Percentiles rank a stretch among this genome's conserved stretches.
Conservation (phyloP, 2,888 invertebrate genomes). For the Heliothis peltigera region DNA sequence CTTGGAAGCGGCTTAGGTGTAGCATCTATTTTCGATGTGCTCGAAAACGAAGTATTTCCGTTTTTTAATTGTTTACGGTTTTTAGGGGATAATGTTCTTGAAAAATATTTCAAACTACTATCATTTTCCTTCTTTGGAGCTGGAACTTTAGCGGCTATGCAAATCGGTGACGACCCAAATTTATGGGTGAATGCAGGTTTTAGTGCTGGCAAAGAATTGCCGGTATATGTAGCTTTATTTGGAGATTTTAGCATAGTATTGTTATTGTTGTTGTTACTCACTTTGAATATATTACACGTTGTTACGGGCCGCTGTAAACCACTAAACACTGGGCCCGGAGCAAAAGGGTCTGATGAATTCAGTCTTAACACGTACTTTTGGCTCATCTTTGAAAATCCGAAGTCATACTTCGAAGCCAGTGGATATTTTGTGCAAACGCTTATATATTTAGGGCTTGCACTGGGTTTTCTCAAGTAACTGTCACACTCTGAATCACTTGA, state of each 20-base stretch:
- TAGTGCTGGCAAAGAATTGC: constrained; percentile 79
- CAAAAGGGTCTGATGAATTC: constrained; percentile 85
- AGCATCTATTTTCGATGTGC: constrained; percentile 76
- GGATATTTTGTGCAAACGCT: constrained; percentile 86
- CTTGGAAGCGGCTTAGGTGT: constrained; percentile 77
- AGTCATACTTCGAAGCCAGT: constrained; percentile 79
- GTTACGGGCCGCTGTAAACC: constrained; percentile 85
- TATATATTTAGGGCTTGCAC: constrained; percentile 83
- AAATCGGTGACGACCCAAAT: constrained; percentile 85
- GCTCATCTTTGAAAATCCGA: constrained; percentile 81
- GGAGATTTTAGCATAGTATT: constrained; percentile 84
- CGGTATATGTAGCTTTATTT: constrained; percentile 74
- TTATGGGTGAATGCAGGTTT: constrained; percentile 86
- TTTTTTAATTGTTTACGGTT: constrained; percentile 76
- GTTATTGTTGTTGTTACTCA: constrained; percentile 85
- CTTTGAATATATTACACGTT: constrained; percentile 86
- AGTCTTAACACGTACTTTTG: constrained; percentile 78
- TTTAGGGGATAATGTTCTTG: constrained; percentile 79
- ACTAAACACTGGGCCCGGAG: constrained; percentile 88
- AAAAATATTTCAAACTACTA: constrained; percentile 70
- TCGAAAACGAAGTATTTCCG: constrained; percentile 67
- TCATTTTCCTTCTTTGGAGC: constrained; percentile 78
- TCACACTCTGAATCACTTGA: constrained; percentile 88
- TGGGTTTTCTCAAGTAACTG: constrained; percentile 81
- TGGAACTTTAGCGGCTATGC: constrained; percentile 70